These are phyloP conservation scores for Ericerus pela DNA, from an alignment of 1,140 invertebrate genomes.

Conservation along the genomic window DNA sequence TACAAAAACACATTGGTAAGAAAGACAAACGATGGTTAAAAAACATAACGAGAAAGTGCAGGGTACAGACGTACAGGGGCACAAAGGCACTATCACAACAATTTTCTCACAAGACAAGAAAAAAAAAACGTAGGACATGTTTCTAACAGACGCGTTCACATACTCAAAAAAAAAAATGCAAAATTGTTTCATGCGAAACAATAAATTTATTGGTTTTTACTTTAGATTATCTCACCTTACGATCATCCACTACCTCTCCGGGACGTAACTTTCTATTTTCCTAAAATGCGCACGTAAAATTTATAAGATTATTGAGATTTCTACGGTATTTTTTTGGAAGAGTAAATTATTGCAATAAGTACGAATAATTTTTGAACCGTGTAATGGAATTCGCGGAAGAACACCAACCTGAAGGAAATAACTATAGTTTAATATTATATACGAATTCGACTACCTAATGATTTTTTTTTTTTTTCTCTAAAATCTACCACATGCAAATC, in stretches of 20 bases:
- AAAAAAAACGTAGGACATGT: constrained; percentile 1
- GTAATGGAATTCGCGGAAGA: too few relatives aligned
- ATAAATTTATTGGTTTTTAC: neutral
- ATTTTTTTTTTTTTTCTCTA: too few relatives aligned
- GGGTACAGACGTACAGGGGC: constrained; percentile 4
- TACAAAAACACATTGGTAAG: constrained; percentile 20
- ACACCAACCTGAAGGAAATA: too few relatives aligned
- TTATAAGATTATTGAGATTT: neutral
- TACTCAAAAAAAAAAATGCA: neutral
- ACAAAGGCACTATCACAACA: constrained; percentile 2
- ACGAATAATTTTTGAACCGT: too few relatives aligned
- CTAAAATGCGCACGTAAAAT: constrained; percentile 35
- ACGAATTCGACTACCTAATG: too few relatives aligned
- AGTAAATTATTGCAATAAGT: too few relatives aligned
- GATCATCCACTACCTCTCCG: constrained; percentile 78
- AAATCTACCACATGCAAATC: too few relatives aligned
- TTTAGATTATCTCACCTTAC: constrained; percentile 66
- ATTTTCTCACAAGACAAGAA: constrained; percentile 7
- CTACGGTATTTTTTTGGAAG: too few relatives aligned
- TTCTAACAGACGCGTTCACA: constrained; percentile 12
- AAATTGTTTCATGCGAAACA: neutral
- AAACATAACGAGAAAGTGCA: neutral
- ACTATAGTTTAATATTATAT: too few relatives aligned
- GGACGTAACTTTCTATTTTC: constrained; percentile 75
- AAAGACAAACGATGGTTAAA: constrained; percentile 10